These are phyloP conservation scores for Ruditapes philippinarum DNA, from an alignment of 1,140 invertebrate genomes.

Conservation along the genomic window DNA sequence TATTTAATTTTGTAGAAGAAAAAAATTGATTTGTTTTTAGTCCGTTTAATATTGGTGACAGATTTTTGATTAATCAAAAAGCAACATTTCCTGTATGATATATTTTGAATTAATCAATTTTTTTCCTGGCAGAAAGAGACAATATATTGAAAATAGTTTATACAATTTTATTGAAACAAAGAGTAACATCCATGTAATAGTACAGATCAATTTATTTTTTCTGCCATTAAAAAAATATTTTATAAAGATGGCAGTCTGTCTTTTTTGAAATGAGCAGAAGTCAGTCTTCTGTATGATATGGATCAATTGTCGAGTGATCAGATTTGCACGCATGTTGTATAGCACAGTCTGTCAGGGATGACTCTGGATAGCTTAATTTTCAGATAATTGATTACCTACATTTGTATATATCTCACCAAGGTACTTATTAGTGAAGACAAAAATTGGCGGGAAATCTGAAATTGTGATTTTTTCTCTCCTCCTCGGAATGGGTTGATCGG, in stretches of 20 bases:
- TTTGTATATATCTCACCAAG: constrained; percentile 11
- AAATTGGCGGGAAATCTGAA: constrained; percentile 10
- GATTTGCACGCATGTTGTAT: neutral
- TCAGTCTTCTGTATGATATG: neutral
- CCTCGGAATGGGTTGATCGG: neutral
- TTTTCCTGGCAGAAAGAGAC: too few species aligned
- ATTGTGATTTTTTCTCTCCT: neutral
- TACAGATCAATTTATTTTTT: too few species aligned
- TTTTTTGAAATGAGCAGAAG: neutral
- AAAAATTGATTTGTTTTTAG: too few species aligned
- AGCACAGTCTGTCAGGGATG: neutral
- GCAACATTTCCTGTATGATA: too few species aligned
- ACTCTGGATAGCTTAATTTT: constrained; percentile 3
- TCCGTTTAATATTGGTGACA: too few species aligned
- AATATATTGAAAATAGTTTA: too few species aligned
- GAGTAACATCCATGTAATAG: too few species aligned
- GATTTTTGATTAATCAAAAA: too few species aligned
- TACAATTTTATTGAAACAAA: too few species aligned
- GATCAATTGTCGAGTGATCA: constrained; percentile 7
- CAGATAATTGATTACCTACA: constrained; percentile 44
- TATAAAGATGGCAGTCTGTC: neutral
- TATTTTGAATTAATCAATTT: too few species aligned
- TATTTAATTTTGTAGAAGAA: too few species aligned
- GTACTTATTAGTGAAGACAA: neutral
- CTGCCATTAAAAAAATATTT: too few species aligned